Base-by-base conservation (phyloP, 1,140 invertebrate genomes). In the Diorhabda sublineata region DNA sequence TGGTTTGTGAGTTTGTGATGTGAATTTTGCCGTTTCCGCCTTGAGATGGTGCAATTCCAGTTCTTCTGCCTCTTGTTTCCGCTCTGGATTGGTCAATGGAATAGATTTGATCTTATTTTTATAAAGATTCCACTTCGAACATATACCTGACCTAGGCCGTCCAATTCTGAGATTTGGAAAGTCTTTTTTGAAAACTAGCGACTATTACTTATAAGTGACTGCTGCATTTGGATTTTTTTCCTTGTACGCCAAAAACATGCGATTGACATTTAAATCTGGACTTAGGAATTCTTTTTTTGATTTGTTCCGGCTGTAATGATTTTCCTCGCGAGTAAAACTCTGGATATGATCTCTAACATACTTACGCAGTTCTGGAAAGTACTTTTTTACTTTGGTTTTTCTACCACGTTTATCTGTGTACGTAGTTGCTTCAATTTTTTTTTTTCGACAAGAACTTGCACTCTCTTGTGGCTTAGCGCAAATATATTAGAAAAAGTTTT, bases 191-290 rank as follows among this genome's bases (percentile, higher is more conserved):
- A 62, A 67, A 9, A 70, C 60, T 60, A 4, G 42, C 7, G 9
- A 44, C 9, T 67, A 70, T 58, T 61, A 70, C 42, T 67, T 70
- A n/a, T 70, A 63, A 42, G 43, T 70, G 26, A 67, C 59, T 8
- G 42, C 5, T 11, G 42, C 44, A 8, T 58, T 11, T 3, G 61
- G 45, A 63, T 61, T 43, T 45, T 67, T 67, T 43, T 67, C 9
- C 47, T 52, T 4, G 57, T 57, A 70, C 8, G 66, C 65, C 56
- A 62, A 67, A 43, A 43, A 52, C 9, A 70, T 43, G 7, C 69
- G 47, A 43, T 58, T 70, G n/a, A 62, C 52, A 58, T 70, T 69
- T 70, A 67, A 62, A 58, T 67, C 66, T 5, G 65, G 65, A 67
- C 69, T 70, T 42, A 57, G 8, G 58, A 62, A 70, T 67, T 67